Conservation (phyloP, 2,797 vertebrate species). For the Heteromormyrus szaboi region DNA sequence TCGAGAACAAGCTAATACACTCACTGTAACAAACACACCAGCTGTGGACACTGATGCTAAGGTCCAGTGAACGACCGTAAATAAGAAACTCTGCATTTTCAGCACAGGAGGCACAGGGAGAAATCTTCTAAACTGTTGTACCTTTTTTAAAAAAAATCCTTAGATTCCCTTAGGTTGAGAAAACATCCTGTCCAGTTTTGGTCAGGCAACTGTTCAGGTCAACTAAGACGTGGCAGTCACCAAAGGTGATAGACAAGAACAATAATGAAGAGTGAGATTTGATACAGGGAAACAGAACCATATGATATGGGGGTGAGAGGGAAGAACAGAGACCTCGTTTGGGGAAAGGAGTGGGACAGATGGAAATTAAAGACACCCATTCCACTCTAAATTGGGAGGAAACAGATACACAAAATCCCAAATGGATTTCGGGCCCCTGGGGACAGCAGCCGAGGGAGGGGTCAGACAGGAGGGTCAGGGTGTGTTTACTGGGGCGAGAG, state of each 20-base stretch:
- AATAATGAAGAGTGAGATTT: background rate
- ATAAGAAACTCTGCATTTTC: background rate
- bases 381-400: background rate
- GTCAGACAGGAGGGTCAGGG: background rate
- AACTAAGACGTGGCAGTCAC: background rate
- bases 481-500: background rate
- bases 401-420: background rate
- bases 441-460: background rate
- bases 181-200: background rate
- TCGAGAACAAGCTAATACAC: background rate
- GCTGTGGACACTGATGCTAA: background rate
- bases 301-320: background rate
- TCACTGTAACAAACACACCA: background rate
- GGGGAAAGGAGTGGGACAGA: background rate
- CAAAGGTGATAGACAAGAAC: background rate
- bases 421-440: background rate
- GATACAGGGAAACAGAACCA: background rate
- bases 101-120: background rate
- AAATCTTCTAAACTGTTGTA: background rate
- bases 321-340: background rate
- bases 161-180: background rate
- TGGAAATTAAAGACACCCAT: background rate
- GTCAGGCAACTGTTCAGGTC: background rate
- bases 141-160: background rate
- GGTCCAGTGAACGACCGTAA: background rate